phyloP scores from a whole-genome alignment of 2,888 invertebrate species.

The Lasioglossum calceatum region DNA sequence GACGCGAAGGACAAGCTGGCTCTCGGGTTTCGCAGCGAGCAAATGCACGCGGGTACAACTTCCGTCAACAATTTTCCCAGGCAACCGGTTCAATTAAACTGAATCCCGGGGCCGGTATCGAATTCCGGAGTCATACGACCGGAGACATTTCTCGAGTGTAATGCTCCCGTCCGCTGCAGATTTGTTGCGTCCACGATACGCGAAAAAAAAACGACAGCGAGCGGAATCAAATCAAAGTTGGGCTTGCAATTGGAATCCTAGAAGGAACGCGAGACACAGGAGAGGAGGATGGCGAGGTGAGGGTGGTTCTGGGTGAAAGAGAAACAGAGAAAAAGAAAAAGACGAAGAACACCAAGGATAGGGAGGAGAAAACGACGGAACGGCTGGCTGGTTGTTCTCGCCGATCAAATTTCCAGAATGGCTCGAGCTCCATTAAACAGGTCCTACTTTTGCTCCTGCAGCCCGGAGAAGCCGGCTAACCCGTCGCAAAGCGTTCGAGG shows the following conservation, averaged over 20 bases:
- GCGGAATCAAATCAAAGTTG: conserved; percentile 81
- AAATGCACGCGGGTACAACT: not conserved
- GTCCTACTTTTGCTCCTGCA: conserved; percentile 71
- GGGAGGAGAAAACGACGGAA: conserved; percentile 61
- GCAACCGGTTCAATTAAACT: conserved; percentile 33
- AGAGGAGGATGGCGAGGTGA: not conserved
- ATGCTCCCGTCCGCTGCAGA: conserved; percentile 55
- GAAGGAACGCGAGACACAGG: conserved; percentile 67
- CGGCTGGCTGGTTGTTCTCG: conserved; percentile 76
- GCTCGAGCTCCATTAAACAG: conserved; percentile 80
- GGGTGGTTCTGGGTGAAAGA: not conserved
- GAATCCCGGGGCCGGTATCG: conserved; percentile 1
- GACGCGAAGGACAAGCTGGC: not conserved
- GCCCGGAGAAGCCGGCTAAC: conserved; percentile 64
- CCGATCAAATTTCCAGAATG: conserved; percentile 81
- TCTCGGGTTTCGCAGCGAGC: not conserved
- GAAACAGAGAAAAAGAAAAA: conserved; percentile 24
- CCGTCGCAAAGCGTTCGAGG: conserved; percentile 74
- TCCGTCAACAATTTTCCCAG: not conserved
- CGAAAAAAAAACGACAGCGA: conserved; percentile 59
- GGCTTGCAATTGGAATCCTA: conserved; percentile 73
- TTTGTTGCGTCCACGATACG: conserved; percentile 63
- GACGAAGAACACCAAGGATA: conserved; percentile 14
- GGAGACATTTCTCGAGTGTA: conserved; percentile 9
- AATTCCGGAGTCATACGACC: conserved; percentile 12